A percentile compares a stretch with the other conserved stretches of the same genome.
These are phyloP conservation scores for Chloromyia formosa DNA, from an alignment of 2,888 invertebrate genomes.

Conservation along the genomic window DNA sequence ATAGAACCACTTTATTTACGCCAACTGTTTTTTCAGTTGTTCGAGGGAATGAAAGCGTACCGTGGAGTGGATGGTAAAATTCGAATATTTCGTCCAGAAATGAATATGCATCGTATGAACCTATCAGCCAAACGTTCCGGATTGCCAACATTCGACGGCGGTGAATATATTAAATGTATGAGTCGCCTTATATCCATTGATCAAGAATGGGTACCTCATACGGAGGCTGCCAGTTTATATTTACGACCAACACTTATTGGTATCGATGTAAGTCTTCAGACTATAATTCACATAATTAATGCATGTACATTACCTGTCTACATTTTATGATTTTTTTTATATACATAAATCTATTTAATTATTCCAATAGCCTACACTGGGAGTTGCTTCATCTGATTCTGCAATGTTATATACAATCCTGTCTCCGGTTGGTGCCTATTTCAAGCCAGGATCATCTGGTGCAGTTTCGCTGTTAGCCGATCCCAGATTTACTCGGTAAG, in stretches of 20 bases:
- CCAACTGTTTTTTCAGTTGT: conserved; percentile 72
- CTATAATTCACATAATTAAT: conserved; percentile 33
- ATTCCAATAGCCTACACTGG: conserved; percentile 82
- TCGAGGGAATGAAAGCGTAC: conserved; percentile 98
- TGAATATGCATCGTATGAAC: conserved; percentile 95
- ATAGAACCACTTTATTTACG: too few relatives aligned
- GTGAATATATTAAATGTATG: conserved; percentile 86
- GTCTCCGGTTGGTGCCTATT: conserved; percentile 94
- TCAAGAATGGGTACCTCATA: conserved; percentile 97
- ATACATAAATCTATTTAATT: conserved; percentile 6
- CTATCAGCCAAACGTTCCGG: conserved; percentile 83
- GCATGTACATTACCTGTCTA: too few relatives aligned
- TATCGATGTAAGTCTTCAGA: conserved; percentile 83
- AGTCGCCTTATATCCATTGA: conserved; percentile 88
- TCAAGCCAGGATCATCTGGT: conserved; percentile 70
- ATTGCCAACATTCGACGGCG: conserved; percentile 87
- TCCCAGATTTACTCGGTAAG: conserved; percentile 75
- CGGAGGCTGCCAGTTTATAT: conserved; percentile 89
- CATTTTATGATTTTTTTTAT: too few relatives aligned
- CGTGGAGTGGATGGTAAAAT: conserved; percentile 91
- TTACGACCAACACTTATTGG: conserved; percentile 96
- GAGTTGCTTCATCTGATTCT: conserved; percentile 86
- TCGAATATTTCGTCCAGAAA: conserved; percentile 91
- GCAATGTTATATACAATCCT: conserved; percentile 91
- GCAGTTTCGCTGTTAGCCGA: conserved; percentile 92